phyloP scores from a whole-genome alignment of 2,113 vertebrate genomes.

The Syrmaticus mikado region DNA sequence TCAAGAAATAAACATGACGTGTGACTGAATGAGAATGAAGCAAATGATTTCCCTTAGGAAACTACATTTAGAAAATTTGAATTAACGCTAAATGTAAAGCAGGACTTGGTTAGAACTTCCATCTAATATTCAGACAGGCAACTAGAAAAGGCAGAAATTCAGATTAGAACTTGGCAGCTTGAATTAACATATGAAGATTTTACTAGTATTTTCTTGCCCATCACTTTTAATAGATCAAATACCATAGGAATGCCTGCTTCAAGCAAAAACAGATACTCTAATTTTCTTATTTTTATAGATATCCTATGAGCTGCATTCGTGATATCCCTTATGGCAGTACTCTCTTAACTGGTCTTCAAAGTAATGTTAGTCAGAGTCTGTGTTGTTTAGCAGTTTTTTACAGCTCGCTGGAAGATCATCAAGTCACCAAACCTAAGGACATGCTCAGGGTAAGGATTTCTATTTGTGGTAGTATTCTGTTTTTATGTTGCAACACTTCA shows the following conservation, averaged over 20 bases:
- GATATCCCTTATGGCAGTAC: constrained; percentile 80
- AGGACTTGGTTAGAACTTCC: neutral
- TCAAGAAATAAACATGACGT: neutral
- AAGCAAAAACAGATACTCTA: neutral
- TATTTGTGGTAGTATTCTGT: neutral
- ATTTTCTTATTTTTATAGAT: constrained; percentile 55
- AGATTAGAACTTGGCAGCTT: neutral
- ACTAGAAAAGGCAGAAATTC: neutral
- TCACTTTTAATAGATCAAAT: neutral
- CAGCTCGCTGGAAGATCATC: constrained; percentile 80
- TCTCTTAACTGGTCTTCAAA: constrained; percentile 80
- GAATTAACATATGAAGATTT: neutral
- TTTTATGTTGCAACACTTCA: neutral
- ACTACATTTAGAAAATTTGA: neutral
- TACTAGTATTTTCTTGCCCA: neutral
- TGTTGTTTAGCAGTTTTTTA: constrained; percentile 80
- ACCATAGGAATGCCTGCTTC: neutral
- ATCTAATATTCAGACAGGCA: neutral
- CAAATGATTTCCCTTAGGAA: neutral
- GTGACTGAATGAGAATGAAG: neutral
- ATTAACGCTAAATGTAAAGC: neutral
- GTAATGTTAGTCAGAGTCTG: constrained; percentile 81
- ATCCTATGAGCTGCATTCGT: constrained; percentile 82
- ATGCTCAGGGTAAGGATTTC: constrained; percentile 72
- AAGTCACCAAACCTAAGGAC: constrained; percentile 81